A percentile compares a stretch with the other conserved stretches of the same genome.
These are phyloP conservation scores for Mionectes olivaceus DNA, from an alignment of 2,797 vertebrate species.

Conservation along the genomic window DNA sequence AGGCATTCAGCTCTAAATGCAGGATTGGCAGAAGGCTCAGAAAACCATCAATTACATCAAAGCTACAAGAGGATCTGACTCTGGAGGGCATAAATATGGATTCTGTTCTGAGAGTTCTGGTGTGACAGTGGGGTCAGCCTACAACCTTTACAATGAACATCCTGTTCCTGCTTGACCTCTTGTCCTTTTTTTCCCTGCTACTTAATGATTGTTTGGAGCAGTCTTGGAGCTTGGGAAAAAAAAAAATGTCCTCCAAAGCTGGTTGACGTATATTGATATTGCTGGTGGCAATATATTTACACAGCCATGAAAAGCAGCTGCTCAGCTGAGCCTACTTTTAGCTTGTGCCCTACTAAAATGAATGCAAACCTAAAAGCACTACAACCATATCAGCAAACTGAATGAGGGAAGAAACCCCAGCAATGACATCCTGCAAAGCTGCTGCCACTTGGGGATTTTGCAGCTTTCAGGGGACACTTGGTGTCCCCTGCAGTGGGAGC, in stretches of 20 bases:
- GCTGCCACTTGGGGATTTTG: background rate
- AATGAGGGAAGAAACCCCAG: background rate
- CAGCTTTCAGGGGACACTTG: background rate
- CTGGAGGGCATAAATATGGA: constrained; percentile 58
- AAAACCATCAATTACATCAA: constrained; percentile 74
- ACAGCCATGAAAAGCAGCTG: constrained; percentile 54
- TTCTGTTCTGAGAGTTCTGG: constrained; percentile 43
- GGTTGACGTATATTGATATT: constrained; percentile 45
- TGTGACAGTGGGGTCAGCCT: constrained; percentile 68
- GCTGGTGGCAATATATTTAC: constrained; percentile 66
- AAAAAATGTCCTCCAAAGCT: background rate
- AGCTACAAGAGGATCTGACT: constrained; percentile 46
- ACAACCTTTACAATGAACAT: constrained; percentile 70
- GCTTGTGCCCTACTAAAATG: background rate
- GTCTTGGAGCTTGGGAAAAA: constrained; percentile 38
- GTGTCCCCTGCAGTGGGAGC: background rate
- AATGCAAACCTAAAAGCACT: constrained; percentile 12
- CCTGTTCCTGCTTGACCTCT: constrained; percentile 74
- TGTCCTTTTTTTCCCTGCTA: constrained; percentile 59
- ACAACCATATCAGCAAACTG: background rate
- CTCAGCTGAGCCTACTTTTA: constrained; percentile 42
- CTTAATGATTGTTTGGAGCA: constrained; percentile 54
- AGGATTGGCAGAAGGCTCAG: constrained; percentile 63
- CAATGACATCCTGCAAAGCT: background rate
- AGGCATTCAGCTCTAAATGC: constrained; percentile 54